Conservation (phyloP, 2,113 vertebrate genomes). For the Nesogale talazaci region DNA sequence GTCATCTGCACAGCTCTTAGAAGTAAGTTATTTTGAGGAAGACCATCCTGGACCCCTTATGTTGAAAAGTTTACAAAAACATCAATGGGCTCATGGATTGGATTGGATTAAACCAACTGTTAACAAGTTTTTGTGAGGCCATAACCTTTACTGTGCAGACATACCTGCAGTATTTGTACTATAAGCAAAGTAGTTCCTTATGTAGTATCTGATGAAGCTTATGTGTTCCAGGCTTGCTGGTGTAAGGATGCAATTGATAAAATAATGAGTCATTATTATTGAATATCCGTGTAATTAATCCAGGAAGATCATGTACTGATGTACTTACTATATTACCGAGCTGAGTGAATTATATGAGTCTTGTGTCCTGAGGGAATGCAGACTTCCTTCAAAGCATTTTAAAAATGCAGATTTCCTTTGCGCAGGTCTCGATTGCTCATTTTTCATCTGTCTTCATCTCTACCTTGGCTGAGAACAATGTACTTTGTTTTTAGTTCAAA, state of each 20-base stretch:
- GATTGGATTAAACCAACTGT: neutral
- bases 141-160: neutral
- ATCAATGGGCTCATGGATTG: neutral
- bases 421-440: slow-evolving; percentile 21
- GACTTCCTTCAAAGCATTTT: slow-evolving; percentile 69
- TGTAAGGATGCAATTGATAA: slow-evolving; percentile 50
- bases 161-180: neutral
- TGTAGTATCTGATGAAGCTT: slow-evolving; percentile 65
- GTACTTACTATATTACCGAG: slow-evolving; percentile 43
- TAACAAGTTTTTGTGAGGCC: neutral
- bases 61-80: too few species aligned
- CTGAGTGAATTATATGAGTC: slow-evolving; percentile 47
- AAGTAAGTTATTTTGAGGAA: too few species aligned
- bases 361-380: slow-evolving; percentile 53
- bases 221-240: slow-evolving; percentile 33
- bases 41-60: too few species aligned
- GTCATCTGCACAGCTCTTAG: too few species aligned
- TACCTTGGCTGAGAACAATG: slow-evolving; percentile 1
- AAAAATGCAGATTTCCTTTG: slow-evolving; percentile 66
- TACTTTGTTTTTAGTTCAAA: slow-evolving; percentile 37
- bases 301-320: slow-evolving; percentile 67
- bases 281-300: slow-evolving; percentile 71
- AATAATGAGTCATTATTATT: slow-evolving; percentile 75
- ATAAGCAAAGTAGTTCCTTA: slow-evolving; percentile 47
- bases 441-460: slow-evolving; percentile 60